phyloP scores from a whole-genome alignment of 2,113 vertebrate species.

The Syngnathoides biaculeatus region DNA sequence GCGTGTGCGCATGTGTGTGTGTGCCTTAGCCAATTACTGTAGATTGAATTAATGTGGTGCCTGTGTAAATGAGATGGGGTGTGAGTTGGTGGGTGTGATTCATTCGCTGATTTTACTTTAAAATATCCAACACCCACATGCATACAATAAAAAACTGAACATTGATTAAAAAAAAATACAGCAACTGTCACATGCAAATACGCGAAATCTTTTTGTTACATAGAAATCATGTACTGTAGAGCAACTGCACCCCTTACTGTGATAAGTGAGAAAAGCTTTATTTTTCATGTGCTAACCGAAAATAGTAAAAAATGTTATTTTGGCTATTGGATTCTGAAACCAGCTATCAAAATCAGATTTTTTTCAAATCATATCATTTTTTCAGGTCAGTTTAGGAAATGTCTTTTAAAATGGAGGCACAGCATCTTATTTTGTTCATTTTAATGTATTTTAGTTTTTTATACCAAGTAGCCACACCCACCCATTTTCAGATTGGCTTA shows the following conservation, averaged over 20 bases:
- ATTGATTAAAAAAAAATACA: neutral
- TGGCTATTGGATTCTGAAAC: too few species aligned
- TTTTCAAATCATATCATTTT: too few species aligned
- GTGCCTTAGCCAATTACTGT: constrained; percentile 40
- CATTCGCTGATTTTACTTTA: constrained; percentile 12
- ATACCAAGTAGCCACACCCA: too few species aligned
- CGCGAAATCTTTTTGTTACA: neutral
- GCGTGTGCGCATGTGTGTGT: constrained; percentile 19
- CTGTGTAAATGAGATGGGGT: constrained; percentile 50
- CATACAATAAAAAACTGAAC: neutral
- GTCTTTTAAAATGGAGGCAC: too few species aligned
- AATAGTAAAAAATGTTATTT: too few species aligned
- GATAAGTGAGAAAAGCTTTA: neutral
- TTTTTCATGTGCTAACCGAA: too few species aligned
- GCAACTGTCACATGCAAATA: neutral
- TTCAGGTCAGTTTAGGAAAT: too few species aligned
- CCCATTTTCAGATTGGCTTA: too few species aligned
- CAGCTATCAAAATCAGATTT: too few species aligned
- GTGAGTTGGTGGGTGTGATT: constrained; percentile 31
- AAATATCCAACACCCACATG: constrained; percentile 9
- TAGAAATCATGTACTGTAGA: neutral
- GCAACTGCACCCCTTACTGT: neutral
- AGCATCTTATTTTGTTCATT: too few species aligned
- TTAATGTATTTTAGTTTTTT: too few species aligned
- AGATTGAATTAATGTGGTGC: constrained; percentile 49